phyloP scores from a whole-genome alignment of 2,797 vertebrate genomes.

The Molossus molossus region DNA sequence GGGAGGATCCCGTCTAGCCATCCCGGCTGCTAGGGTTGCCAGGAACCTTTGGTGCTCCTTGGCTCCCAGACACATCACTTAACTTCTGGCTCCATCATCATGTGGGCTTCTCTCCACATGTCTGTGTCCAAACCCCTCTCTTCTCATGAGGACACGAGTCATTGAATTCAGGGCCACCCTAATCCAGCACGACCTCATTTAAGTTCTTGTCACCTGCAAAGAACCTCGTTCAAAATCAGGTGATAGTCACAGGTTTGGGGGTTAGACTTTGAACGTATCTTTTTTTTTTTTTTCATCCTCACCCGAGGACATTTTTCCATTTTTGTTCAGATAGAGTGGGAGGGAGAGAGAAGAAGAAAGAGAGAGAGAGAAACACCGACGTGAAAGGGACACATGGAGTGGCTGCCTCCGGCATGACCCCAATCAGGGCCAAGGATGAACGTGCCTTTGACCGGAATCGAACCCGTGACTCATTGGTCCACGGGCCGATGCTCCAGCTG shows the following conservation, averaged over 20 bases:
- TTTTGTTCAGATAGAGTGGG: background rate
- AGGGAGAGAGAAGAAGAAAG: no score
- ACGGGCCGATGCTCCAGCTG: no score
- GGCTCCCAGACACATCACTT: accelerated
- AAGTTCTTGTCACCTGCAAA: background rate
- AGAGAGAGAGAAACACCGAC: no score
- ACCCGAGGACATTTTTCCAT: no score
- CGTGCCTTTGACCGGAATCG: no score
- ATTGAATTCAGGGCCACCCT: background rate
- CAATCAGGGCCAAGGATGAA: no score
- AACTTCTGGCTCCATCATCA: background rate
- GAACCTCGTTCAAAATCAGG: background rate
- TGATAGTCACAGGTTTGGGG: background rate
- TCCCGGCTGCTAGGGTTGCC: no score
- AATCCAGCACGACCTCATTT: accelerated
- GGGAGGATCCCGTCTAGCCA: background rate
- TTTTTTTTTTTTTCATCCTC: no score
- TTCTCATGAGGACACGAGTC: background rate
- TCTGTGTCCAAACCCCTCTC: background rate
- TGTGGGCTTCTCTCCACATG: background rate
- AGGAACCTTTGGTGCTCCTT: accelerated
- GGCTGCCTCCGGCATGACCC: no score
- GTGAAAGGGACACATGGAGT: no score
- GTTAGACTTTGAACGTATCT: no score
- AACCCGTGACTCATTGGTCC: no score